Base-by-base conservation (phyloP, 2,113 vertebrate genomes). In the Excalfactoria chinensis region DNA sequence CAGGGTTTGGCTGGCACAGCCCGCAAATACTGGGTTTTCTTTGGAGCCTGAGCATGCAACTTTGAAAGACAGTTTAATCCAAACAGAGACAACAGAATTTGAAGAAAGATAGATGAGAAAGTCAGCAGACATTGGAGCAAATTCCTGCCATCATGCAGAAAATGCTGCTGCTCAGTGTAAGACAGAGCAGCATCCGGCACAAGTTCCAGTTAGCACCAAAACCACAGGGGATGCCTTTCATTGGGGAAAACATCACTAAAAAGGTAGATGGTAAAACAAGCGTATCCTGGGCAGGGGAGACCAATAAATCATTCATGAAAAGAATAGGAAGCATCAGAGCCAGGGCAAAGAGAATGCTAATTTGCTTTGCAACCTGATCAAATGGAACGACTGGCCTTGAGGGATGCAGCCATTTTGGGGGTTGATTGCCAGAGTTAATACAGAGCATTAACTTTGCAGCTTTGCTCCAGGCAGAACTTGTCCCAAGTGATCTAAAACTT, bases 361-460 rank as follows among this genome's bases (percentile, higher is more conserved):
- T 97, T 97, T 94, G 78, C 92, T 97, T 78, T 93, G 88, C 94
- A 95, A 69, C 86, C 92, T 92, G 96, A 97, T 97, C 95, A 97
- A 94, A 97, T 96, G 92, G 91, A 95, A 89, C 8, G 46, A 67
- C 85, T 95, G 93, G 95, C 95, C 94, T 95, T 95, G 88, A 95
- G 94, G 95, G 94, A 94, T 93, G 84, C 75, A 95, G 94, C 82
- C 95, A 95, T 92, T 97, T 96, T 95, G 95, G 95, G 95, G 90
- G 95, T 26, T 96, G 95, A 95, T 96, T 96, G 95, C 95, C 88
- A 70, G 89, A 94, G 96, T 93, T 95, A 96, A 97, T 96, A 93
- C 93, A 97, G 88, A 96, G 97, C 93, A 96, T 97, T 97, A 97
- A 97, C 95, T 96, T 95, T 92, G 95, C 92, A 97, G 94, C 94